A percentile compares a stretch with the other conserved stretches of the same genome.
These are phyloP conservation scores for Sesamia inferens DNA, from an alignment of 2,888 invertebrate species.

Conservation along the genomic window DNA sequence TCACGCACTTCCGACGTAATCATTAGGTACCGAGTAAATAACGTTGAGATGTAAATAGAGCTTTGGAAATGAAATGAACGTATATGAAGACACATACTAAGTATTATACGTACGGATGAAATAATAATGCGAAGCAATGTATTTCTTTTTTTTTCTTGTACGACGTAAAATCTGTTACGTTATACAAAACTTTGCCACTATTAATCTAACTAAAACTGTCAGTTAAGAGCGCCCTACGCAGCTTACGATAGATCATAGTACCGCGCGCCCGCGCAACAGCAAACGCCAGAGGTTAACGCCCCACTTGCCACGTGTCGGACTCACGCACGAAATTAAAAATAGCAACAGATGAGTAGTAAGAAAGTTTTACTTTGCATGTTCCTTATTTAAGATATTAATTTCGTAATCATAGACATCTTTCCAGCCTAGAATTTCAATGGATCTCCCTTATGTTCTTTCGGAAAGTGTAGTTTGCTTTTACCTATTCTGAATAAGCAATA, in stretches of 20 bases:
- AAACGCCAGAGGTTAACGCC: too few relatives aligned
- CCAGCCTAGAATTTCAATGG: neutral
- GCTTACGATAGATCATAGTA: too few relatives aligned
- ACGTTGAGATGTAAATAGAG: constrained; percentile 37
- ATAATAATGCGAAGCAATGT: neutral
- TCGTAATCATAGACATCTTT: neutral
- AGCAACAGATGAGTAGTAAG: neutral
- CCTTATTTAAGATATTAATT: neutral
- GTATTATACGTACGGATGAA: neutral
- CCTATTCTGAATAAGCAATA: neutral
- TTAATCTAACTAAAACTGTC: neutral
- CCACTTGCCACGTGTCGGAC: too few relatives aligned
- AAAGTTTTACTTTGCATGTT: neutral
- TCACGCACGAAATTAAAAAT: too few relatives aligned
- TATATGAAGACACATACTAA: neutral
- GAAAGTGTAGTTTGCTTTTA: neutral
- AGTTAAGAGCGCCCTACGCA: too few relatives aligned
- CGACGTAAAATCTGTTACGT: too few relatives aligned
- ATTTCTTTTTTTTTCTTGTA: neutral
- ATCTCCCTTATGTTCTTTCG: neutral
- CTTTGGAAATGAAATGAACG: constrained; percentile 7
- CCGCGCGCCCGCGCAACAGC: too few relatives aligned
- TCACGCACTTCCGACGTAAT: constrained; percentile 67
- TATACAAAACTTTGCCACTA: neutral
- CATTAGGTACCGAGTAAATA: constrained; percentile 44